phyloP scores from a whole-genome alignment of 2,113 vertebrate genomes.

The Haemorhous mexicanus region DNA sequence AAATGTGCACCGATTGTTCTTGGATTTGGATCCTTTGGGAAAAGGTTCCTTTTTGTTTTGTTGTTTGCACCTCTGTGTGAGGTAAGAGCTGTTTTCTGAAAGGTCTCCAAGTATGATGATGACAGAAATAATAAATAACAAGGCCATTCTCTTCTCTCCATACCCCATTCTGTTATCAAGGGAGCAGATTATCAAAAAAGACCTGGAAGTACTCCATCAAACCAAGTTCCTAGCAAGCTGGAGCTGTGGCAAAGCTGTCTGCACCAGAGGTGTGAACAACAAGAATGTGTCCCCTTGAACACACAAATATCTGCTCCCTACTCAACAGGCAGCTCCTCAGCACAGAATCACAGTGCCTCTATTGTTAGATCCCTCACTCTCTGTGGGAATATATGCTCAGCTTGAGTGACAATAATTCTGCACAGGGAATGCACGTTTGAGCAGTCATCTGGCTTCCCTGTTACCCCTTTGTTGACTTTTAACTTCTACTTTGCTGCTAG shows the following conservation, averaged over 20 bases:
- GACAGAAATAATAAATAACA: neutral
- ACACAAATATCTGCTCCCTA: conserved; percentile 69
- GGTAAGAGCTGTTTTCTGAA: neutral
- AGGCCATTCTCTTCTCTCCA: neutral
- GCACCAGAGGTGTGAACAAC: conserved; percentile 68
- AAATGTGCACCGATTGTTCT: fast-evolving
- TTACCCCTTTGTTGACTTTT: neutral
- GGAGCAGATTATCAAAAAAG: neutral
- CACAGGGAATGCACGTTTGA: neutral
- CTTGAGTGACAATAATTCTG: neutral
- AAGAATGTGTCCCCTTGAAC: conserved; percentile 56
- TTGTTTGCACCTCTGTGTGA: neutral
- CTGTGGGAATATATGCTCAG: neutral
- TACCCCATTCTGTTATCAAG: neutral
- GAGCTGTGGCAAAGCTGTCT: conserved; percentile 54
- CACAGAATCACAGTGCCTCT: neutral
- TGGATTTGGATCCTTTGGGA: neutral
- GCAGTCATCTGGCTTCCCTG: neutral
- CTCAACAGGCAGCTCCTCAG: conserved; percentile 46
- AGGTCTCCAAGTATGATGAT: neutral
- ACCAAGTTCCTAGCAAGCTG: conserved; percentile 34
- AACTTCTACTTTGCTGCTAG: neutral
- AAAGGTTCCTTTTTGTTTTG: neutral
- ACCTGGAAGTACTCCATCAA: conserved; percentile 14
- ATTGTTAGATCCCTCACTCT: neutral